phyloP scores from a whole-genome alignment of 2,888 invertebrate species.

The Drosophila mulleri region DNA sequence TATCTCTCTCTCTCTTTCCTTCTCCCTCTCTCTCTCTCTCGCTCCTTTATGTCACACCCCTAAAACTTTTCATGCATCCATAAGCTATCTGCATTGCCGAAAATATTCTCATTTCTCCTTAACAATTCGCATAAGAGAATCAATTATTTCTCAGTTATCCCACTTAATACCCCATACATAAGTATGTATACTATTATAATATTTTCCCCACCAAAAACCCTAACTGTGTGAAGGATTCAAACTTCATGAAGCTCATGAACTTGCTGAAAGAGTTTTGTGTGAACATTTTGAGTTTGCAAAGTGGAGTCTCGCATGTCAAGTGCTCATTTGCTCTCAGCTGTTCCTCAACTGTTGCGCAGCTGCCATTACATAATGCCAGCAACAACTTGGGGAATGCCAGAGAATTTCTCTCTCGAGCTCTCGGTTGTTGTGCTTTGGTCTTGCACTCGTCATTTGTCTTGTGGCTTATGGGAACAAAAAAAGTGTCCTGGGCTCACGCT shows the following conservation, averaged over 20 bases:
- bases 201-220: not conserved
- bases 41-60: no score
- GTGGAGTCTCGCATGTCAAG: slow-evolving; percentile 64
- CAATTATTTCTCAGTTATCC: not conserved
- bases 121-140: not conserved
- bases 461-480: slow-evolving; percentile 64
- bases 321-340: slow-evolving; percentile 53
- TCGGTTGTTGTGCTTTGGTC: slow-evolving; percentile 25
- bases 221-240: slow-evolving; percentile 13
- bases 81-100: no score
- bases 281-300: slow-evolving; percentile 38
- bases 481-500: slow-evolving; percentile 62
- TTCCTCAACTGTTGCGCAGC: slow-evolving; percentile 40
- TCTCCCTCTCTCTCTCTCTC: no score
- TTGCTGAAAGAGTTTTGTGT: slow-evolving; percentile 5
- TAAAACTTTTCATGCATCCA: no score
- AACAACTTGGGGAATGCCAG: slow-evolving; percentile 16
- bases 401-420: not conserved
- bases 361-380: slow-evolving; percentile 50
- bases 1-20: not conserved
- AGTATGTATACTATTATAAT: no score
- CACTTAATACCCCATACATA: no score
- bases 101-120: not conserved
- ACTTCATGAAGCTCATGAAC: slow-evolving; percentile 9
- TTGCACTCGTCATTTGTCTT: slow-evolving; percentile 56